phyloP scores from a whole-genome alignment of 1,140 invertebrate species.

The Rhopalosiphum padi region DNA sequence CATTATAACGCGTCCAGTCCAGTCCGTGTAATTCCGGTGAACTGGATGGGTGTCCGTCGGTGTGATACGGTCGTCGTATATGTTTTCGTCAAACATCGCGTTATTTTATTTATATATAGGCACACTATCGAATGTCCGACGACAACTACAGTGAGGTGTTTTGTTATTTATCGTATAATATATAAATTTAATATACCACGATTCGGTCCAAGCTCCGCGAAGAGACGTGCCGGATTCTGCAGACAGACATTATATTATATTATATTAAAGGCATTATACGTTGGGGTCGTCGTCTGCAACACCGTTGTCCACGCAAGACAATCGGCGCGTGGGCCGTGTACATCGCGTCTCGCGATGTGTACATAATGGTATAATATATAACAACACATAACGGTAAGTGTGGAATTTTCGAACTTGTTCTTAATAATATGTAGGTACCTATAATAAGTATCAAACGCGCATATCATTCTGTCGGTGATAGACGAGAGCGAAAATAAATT shows the following conservation, averaged over 20 bases:
- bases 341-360: background rate
- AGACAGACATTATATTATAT: background rate
- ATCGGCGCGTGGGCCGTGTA: background rate
- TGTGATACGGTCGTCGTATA: background rate
- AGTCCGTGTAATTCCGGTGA: constrained; percentile 56
- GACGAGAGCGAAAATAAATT: background rate
- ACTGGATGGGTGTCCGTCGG: constrained; percentile 38
- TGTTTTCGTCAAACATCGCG: background rate
- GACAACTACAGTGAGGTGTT: background rate
- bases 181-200: background rate
- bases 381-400: background rate
- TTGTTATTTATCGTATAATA: background rate
- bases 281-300: background rate
- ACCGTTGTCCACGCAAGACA: background rate
- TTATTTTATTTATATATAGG: background rate
- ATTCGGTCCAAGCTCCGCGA: too few relatives aligned
- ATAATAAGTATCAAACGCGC: background rate
- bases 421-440: background rate
- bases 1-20: background rate
- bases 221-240: background rate
- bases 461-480: background rate
- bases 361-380: background rate
- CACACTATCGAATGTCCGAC: background rate
- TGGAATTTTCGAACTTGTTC: background rate
- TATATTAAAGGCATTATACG: background rate